Conservation (phyloP, 2,113 vertebrate genomes). For the Paraplagusia blochii region DNA sequence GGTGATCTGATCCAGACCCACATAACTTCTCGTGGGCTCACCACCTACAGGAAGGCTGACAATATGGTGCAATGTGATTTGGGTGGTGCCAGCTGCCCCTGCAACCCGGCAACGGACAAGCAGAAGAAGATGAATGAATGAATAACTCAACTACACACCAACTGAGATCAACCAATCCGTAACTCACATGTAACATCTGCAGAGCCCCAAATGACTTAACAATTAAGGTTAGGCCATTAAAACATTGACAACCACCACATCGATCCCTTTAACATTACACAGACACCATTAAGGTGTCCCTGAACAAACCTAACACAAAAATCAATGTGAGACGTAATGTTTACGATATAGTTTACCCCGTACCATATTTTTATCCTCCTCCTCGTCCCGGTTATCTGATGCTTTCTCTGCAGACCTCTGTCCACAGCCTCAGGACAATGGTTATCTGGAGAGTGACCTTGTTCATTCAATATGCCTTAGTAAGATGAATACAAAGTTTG, state of each 20-base stretch:
- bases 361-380: slow-evolving; percentile 8
- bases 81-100: too few species aligned
- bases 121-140: too few species aligned
- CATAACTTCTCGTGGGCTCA: too few species aligned
- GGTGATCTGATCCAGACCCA: too few species aligned
- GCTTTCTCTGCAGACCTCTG: slow-evolving; percentile 16
- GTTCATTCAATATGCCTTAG: slow-evolving; percentile 50
- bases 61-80: too few species aligned
- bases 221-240: slow-evolving; percentile 16
- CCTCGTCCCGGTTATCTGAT: slow-evolving; percentile 44
- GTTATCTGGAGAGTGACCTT: slow-evolving; percentile 43
- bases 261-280: slow-evolving; percentile 7
- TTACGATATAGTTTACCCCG: slow-evolving; percentile 6
- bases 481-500: slow-evolving; percentile 41
- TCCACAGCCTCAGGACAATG: slow-evolving; percentile 28
- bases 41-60: too few species aligned
- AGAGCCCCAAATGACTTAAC: not conserved
- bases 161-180: not conserved
- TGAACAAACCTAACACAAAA: slow-evolving; percentile 50
- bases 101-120: too few species aligned
- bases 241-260: not conserved
- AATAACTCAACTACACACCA: not conserved
- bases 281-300: slow-evolving; percentile 5
- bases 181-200: too few species aligned
- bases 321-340: slow-evolving; percentile 21